Conservation (phyloP, 2,113 vertebrate species). For the Lagenorhynchus albirostris region DNA sequence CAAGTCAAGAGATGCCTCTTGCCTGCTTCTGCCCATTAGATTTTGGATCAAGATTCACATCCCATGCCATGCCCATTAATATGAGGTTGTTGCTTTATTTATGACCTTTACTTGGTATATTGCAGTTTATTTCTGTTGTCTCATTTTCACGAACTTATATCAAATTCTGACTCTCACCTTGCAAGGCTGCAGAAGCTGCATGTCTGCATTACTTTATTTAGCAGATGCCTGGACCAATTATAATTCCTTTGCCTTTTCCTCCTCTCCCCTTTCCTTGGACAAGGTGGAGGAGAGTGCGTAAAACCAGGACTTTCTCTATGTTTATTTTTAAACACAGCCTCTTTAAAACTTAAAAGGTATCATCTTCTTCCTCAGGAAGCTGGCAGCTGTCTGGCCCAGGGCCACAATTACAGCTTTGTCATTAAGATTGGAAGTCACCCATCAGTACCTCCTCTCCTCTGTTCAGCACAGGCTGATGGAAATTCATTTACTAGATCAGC, state of each 20-base stretch:
- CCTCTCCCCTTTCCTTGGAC: neutral
- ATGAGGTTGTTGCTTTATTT: constrained; percentile 30
- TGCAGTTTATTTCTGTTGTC: constrained; percentile 41
- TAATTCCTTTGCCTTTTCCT: neutral
- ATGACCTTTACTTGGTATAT: neutral
- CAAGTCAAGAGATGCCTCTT: neutral
- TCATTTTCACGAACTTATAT: constrained; percentile 2
- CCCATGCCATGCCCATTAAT: neutral
- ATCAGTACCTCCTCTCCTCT: neutral
- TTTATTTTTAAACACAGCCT: constrained; percentile 69
- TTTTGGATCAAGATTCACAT: neutral
- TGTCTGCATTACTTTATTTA: constrained; percentile 43
- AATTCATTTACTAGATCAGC: constrained; percentile 60
- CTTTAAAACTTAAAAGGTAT: constrained; percentile 51
- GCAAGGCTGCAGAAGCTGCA: neutral
- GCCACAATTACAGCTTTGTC: constrained; percentile 59
- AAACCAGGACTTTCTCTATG: neutral
- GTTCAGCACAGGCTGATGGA: neutral
- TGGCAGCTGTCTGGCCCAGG: constrained; percentile 72
- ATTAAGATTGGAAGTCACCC: neutral
- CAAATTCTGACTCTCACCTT: neutral
- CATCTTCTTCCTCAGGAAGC: constrained; percentile 57
- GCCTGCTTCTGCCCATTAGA: neutral
- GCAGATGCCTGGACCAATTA: neutral
- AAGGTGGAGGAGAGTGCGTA: constrained; percentile 23